Evolutionary conservation across 2,797 vertebrate species (phyloP).

Genomic region (Sebastes trivittatus): DNA sequence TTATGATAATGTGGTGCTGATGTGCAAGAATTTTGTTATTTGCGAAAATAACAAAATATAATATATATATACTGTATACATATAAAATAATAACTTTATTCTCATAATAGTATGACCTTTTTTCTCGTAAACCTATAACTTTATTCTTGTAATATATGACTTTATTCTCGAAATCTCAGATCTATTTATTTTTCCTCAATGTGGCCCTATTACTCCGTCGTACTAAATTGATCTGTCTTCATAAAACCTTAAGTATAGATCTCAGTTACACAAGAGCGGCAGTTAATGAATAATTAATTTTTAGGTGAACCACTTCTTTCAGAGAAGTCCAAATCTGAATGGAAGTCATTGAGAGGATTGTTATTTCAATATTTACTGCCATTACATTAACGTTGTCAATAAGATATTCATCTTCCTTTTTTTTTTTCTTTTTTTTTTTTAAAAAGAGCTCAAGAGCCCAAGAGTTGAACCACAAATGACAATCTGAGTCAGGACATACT

Average conservation of each 20-base stretch:
- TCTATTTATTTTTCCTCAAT: no score
- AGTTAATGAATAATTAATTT: neutral
- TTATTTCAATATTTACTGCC: neutral
- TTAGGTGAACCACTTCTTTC: neutral
- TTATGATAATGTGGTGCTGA: no score
- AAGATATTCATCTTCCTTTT: neutral
- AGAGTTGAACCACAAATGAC: neutral
- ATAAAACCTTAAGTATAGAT: neutral
- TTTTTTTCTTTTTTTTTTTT: neutral
- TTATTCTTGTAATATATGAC: no score
- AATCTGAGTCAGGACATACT: neutral
- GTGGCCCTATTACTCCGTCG: no score
- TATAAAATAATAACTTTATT: no score
- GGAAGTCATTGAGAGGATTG: neutral
- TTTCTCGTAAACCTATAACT: no score
- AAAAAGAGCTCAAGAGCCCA: neutral
- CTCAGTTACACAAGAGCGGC: neutral
- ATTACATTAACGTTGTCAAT: neutral
- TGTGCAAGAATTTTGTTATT: no score
- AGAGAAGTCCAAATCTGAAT: neutral
- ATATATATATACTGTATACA: no score
- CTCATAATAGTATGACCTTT: no score
- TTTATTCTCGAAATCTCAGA: no score
- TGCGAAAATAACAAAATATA: no score
- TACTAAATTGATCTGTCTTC: neutral